A percentile compares a stretch with the other conserved stretches of the same genome.
Evolutionary conservation across 1,140 invertebrate species (phyloP).

Genomic region (Caenorhabditis elegans): DNA sequence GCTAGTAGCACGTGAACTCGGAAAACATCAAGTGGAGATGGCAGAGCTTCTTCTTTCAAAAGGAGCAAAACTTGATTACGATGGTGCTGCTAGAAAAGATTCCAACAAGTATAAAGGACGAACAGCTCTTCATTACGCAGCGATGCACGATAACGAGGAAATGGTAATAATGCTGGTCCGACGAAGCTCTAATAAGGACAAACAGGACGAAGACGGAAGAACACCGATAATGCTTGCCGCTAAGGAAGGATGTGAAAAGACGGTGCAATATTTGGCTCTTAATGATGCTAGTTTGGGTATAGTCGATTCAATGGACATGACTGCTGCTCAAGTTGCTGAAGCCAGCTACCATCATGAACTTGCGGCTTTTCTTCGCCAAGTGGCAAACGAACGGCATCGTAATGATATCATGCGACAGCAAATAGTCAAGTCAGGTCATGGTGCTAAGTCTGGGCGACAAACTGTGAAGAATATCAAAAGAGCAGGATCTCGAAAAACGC

Average conservation of each 20-base stretch:
- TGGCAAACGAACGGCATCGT: not conserved
- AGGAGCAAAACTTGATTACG: not conserved
- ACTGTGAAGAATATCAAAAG: not conserved
- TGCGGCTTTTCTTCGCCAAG: not conserved
- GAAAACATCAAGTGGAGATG: not conserved
- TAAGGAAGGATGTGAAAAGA: not conserved
- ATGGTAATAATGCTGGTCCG: conserved; percentile 9
- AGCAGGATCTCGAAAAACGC: not conserved
- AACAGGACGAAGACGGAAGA: not conserved
- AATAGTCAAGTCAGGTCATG: not conserved
- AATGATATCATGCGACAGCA: not conserved
- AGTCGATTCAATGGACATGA: not conserved
- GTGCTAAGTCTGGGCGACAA: not conserved
- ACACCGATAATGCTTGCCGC: conserved; percentile 35
- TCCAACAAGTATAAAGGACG: conserved; percentile 17
- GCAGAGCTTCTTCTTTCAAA: not conserved
- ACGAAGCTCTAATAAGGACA: conserved; percentile 16
- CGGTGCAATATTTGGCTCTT: not conserved
- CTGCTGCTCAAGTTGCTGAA: not conserved
- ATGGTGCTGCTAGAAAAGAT: not conserved
- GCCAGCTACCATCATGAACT: not conserved
- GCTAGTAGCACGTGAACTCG: not conserved
- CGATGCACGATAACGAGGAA: not conserved
- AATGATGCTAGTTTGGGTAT: conserved; percentile 1
- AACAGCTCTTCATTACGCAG: conserved; percentile 39